These are phyloP conservation scores for Microtus pennsylvanicus DNA, from an alignment of 2,113 vertebrate species.

Conservation along the genomic window DNA sequence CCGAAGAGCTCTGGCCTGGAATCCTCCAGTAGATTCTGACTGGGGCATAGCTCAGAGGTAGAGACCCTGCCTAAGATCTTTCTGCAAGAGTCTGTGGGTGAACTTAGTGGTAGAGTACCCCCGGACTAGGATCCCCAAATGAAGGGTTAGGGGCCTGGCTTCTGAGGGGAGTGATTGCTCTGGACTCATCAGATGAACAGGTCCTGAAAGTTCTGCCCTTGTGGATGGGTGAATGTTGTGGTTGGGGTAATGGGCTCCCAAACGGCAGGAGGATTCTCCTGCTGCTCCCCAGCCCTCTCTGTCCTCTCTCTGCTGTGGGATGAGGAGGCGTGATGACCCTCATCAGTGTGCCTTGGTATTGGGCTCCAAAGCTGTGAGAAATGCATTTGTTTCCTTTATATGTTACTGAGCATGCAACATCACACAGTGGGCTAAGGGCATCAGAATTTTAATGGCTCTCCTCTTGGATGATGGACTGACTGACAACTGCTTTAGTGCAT, in stretches of 20 bases:
- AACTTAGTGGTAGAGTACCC: background rate
- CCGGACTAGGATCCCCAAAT: background rate
- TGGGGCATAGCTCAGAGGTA: background rate
- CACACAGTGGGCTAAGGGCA: too few species aligned
- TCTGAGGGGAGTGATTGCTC: background rate
- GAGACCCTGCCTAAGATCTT: background rate
- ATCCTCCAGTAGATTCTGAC: too few species aligned
- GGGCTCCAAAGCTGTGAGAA: background rate
- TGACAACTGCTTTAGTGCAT: background rate
- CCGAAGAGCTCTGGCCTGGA: background rate
- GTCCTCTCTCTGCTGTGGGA: background rate
- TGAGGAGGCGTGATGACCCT: background rate
- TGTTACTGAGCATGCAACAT: too few species aligned
- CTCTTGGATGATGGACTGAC: too few species aligned
- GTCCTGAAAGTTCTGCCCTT: background rate
- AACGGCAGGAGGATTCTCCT: background rate
- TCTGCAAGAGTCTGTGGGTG: background rate
- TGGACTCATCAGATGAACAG: background rate
- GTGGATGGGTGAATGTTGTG: background rate
- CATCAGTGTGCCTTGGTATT: too few species aligned
- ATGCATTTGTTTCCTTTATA: background rate
- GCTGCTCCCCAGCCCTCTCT: background rate
- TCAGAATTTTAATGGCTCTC: too few species aligned
- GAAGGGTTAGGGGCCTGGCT: background rate
- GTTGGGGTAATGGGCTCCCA: background rate